Evolutionary conservation across 2,797 vertebrate species (phyloP).

Genomic region (Decapterus maruadsi): DNA sequence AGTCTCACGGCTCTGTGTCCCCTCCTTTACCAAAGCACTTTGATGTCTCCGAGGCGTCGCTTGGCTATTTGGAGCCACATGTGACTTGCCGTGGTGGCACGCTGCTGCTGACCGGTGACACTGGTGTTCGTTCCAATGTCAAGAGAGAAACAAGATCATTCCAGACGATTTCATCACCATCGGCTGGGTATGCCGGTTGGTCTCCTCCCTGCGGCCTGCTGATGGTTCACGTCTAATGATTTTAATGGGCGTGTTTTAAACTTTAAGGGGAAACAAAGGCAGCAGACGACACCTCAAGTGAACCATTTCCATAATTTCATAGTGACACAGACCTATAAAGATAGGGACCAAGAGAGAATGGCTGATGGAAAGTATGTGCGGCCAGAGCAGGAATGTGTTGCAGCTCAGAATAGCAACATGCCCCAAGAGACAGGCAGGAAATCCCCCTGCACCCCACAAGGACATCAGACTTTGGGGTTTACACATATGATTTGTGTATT

Average conservation of each 20-base stretch:
- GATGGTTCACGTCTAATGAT: not conserved
- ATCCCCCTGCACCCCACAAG: constrained; percentile 77
- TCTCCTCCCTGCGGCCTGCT: constrained; percentile 15
- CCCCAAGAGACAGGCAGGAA: constrained; percentile 76
- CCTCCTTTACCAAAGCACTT: constrained; percentile 13
- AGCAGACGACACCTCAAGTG: not conserved
- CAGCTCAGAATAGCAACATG: constrained; percentile 81
- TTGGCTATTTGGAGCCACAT: constrained; percentile 58
- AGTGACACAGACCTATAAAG: constrained; percentile 5
- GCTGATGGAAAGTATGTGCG: constrained; percentile 77
- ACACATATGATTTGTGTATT: constrained; percentile 31
- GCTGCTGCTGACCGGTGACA: constrained; percentile 46
- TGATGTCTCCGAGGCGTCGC: constrained; percentile 33
- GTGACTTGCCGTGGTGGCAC: constrained; percentile 49
- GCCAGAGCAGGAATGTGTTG: constrained; percentile 77
- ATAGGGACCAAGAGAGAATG: constrained; percentile 62
- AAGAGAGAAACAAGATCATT: constrained; percentile 64
- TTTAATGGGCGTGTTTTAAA: constrained; percentile 10
- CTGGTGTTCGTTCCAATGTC: constrained; percentile 61
- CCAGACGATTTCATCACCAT: constrained; percentile 52
- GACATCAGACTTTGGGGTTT: constrained; percentile 58
- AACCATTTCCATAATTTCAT: constrained; percentile 16
- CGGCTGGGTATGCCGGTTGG: constrained; percentile 17
- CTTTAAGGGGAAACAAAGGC: not conserved
- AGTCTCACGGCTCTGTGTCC: constrained; percentile 11